Evolutionary conservation across 1,140 invertebrate species (phyloP).

Genomic region (Cecropterus lyciades): DNA sequence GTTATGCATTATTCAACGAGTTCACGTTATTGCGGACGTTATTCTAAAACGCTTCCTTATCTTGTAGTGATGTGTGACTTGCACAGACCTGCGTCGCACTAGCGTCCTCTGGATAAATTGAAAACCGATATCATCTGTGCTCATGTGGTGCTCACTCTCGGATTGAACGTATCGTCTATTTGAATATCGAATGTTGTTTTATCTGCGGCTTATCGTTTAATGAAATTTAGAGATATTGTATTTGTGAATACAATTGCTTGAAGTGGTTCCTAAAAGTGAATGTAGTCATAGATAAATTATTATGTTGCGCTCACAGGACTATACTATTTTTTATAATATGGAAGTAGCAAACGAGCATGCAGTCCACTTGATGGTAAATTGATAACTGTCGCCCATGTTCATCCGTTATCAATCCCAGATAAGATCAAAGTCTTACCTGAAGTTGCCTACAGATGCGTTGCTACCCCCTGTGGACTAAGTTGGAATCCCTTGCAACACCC

Average conservation of each 20-base stretch:
- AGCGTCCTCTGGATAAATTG: slow-evolving; percentile 45
- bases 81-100: slow-evolving; percentile 37
- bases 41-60: slow-evolving; percentile 32
- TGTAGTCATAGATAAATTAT: too few relatives aligned
- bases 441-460: too few relatives aligned
- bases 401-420: too few relatives aligned
- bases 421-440: too few relatives aligned
- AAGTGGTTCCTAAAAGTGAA: too few relatives aligned
- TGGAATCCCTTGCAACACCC: too few relatives aligned
- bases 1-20: neutral
- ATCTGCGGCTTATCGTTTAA: slow-evolving; percentile 45
- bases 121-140: slow-evolving; percentile 47
- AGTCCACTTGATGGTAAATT: too few relatives aligned
- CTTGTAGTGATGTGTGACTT: slow-evolving; percentile 37
- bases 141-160: slow-evolving; percentile 38
- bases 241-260: neutral
- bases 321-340: too few relatives aligned
- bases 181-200: slow-evolving; percentile 49
- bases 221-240: slow-evolving; percentile 37
- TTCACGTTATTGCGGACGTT: slow-evolving; percentile 3
- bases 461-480: too few relatives aligned
- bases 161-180: slow-evolving; percentile 35
- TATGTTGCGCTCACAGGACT: too few relatives aligned
- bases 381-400: too few relatives aligned
- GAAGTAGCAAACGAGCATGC: too few relatives aligned